These are phyloP conservation scores for Lagopus muta DNA, from an alignment of 2,113 vertebrate genomes.

Conservation along the genomic window DNA sequence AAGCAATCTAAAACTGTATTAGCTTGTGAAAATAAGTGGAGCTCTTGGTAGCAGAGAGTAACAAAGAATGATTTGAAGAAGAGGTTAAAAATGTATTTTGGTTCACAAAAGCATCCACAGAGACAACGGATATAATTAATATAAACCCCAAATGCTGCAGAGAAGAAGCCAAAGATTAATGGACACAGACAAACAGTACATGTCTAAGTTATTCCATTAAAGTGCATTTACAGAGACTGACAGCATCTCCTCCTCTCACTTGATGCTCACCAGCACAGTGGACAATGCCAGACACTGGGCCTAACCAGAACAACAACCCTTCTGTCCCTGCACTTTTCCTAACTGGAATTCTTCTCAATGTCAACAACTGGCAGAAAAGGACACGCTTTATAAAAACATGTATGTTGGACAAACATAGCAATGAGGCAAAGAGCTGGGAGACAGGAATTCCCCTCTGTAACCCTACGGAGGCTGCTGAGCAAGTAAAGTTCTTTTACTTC, in stretches of 20 bases:
- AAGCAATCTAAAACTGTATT: not conserved
- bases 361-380: not conserved
- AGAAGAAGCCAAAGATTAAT: slow-evolving; percentile 49
- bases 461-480: not conserved
- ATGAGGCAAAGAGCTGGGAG: not conserved
- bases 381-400: not conserved
- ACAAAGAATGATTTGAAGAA: not conserved
- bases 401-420: not conserved
- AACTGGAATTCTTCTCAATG: not conserved
- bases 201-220: slow-evolving; percentile 13
- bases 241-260: not conserved
- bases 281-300: not conserved
- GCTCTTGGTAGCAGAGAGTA: not conserved
- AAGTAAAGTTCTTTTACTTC: not conserved
- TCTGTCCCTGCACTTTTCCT: not conserved
- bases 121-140: slow-evolving; percentile 38
- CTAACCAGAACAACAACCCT: not conserved
- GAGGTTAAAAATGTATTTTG: not conserved
- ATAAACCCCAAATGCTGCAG: slow-evolving; percentile 22
- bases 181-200: not conserved
- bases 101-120: not conserved
- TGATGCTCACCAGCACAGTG: slow-evolving; percentile 1
- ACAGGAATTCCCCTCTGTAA: not conserved
- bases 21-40: not conserved
- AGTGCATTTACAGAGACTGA: slow-evolving; percentile 47